Percentiles rank a stretch among this genome's conserved stretches.
These are phyloP conservation scores for Reticulitermes lucifugus DNA, from an alignment of 2,888 invertebrate species.

Conservation along the genomic window DNA sequence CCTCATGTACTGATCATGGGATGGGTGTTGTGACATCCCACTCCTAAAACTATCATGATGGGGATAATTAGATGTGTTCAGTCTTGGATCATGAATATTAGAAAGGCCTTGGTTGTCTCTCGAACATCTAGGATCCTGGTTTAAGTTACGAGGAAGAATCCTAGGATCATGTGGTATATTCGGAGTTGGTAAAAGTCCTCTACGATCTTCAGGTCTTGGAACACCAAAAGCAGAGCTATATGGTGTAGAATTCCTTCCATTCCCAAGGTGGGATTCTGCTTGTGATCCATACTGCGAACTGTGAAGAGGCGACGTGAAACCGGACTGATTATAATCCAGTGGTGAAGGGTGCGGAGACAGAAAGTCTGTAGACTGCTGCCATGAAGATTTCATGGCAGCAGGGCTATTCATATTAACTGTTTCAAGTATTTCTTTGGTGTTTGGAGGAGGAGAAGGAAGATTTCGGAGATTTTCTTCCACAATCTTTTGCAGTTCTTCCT, in stretches of 20 bases:
- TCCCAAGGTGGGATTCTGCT: neutral
- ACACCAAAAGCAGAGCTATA: neutral
- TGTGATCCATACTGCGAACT: neutral
- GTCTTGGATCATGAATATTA: constrained; percentile 18
- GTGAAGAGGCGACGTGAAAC: neutral
- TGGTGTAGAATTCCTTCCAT: neutral
- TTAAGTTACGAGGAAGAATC: neutral
- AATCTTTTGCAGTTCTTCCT: constrained; percentile 47
- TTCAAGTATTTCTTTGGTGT: constrained; percentile 45
- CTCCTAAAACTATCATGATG: neutral
- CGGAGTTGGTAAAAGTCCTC: constrained; percentile 8
- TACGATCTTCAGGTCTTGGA: constrained; percentile 20
- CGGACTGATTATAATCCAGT: constrained; percentile 5
- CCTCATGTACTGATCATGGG: constrained; percentile 4
- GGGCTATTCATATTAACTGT: constrained; percentile 20
- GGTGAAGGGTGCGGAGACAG: neutral
- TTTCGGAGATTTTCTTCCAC: constrained; percentile 41
- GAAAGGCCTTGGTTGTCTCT: constrained; percentile 4
- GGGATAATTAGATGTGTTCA: neutral
- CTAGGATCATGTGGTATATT: constrained; percentile 23
- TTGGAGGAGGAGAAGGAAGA: constrained; percentile 47
- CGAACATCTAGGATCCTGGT: neutral
- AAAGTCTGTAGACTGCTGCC: neutral
- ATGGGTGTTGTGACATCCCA: neutral
- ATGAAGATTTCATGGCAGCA: neutral